Evolutionary conservation across 1,140 invertebrate genomes (phyloP).

Genomic region (Polyergus mexicanus): DNA sequence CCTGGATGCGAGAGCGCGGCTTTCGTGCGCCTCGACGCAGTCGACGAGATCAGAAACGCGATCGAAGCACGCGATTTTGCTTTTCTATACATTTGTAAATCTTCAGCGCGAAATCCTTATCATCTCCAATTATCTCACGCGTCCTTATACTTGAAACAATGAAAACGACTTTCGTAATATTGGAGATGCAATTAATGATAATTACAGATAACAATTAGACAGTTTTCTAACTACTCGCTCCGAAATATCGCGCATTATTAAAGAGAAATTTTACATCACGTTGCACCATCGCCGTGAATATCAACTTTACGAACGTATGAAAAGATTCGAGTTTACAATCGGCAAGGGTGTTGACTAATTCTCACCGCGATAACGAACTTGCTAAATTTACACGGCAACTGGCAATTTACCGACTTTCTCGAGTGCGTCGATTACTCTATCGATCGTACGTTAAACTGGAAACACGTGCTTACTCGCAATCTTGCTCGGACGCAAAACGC

Average conservation of each 20-base stretch:
- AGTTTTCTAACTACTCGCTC: not conserved
- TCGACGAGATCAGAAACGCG: not conserved
- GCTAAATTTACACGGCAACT: constrained; percentile 39
- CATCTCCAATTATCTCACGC: not conserved
- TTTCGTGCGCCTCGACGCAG: not conserved
- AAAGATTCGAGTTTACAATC: not conserved
- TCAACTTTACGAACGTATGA: not conserved
- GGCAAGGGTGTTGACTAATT: constrained; percentile 32
- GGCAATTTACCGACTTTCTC: constrained; percentile 38
- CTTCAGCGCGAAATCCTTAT: not conserved
- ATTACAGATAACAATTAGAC: not conserved
- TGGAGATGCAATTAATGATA: not conserved
- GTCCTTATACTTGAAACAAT: constrained; percentile 18
- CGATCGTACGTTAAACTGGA: constrained; percentile 15
- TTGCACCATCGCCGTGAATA: not conserved
- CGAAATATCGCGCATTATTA: not conserved
- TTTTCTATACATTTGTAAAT: constrained; percentile 1
- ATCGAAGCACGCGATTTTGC: constrained; percentile 8
- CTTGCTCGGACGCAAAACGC: not conserved
- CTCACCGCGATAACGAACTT: constrained; percentile 21
- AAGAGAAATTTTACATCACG: constrained; percentile 2
- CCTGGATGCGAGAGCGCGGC: constrained; percentile 12
- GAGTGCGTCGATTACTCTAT: constrained; percentile 26
- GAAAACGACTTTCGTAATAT: constrained; percentile 21
- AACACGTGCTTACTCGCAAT: constrained; percentile 23